Base-by-base conservation (phyloP, 2,113 vertebrate genomes). In the Pachypanchax playfairii region DNA sequence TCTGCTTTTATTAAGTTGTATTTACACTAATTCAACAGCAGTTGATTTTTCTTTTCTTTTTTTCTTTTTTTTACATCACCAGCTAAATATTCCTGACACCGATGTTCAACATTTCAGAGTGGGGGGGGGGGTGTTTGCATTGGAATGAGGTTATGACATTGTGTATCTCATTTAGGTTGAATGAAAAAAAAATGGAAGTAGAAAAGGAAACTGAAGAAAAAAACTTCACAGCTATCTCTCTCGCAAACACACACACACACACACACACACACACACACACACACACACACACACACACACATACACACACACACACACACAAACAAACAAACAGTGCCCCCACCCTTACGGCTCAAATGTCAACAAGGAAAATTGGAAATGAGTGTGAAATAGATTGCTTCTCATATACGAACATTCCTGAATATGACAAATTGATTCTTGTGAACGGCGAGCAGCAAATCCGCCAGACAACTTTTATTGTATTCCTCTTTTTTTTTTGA, bases 341-440 rank as follows among this genome's bases (percentile, higher is more conserved):
- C 58, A 21, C 59, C 77, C 24, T 72, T 33, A 65, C 38, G 55
- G 79, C 82, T 89, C 76, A 85, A 88, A 85, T 87, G 86, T 91
- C 89, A 91, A 88, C 87, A 85, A 84, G 79, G 80, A 67, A 87
- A 86, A 87, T 82, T 76, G 86, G 82, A 87, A 89, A 91, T 75
- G 80, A 89, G 83, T 90, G 90, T 90, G 82, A 88, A 90, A 90
- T 91, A 90, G 85, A 91, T 92, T 90, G 89, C 88, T 85, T 89
- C 74, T 90, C 85, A 78, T 88, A 82, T 83, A 78, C 47, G 86
- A 83, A 70, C 20, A 28, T 84, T 73, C 41, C 68, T 75, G 88
- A 90, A 91, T 89, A 91, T 88, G 85, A 92, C 87, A 91, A 90
- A 91, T 91, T 91, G 89, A 91, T 92, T 91, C 58, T 78, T 52